These are phyloP conservation scores for Sylvietta virens DNA, from an alignment of 2,113 vertebrate genomes.

Conservation along the genomic window DNA sequence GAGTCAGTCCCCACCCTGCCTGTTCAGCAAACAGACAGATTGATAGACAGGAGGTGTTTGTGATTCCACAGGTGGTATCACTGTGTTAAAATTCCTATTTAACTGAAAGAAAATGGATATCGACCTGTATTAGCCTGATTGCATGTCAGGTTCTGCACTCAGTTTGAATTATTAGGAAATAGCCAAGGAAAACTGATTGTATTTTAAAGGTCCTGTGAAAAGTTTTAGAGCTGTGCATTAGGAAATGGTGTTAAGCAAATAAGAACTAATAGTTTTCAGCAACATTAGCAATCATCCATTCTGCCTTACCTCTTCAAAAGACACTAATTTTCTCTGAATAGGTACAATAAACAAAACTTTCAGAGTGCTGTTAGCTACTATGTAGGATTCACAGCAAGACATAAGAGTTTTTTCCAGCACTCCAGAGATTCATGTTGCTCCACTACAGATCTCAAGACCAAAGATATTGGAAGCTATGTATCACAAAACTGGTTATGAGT, in stretches of 20 bases:
- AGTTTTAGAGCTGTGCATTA: constrained; percentile 64
- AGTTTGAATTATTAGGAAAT: constrained; percentile 70
- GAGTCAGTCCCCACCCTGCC: not conserved
- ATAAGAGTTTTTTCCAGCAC: not conserved
- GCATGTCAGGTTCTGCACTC: constrained; percentile 52
- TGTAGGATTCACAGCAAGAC: not conserved
- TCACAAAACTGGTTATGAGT: not conserved
- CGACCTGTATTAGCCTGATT: constrained; percentile 68
- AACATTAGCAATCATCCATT: constrained; percentile 46
- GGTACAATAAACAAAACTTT: constrained; percentile 56
- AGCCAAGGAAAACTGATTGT: constrained; percentile 67
- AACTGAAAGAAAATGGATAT: constrained; percentile 75
- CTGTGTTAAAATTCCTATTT: constrained; percentile 70
- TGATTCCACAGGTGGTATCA: constrained; percentile 44
- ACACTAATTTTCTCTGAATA: constrained; percentile 53
- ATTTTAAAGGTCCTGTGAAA: constrained; percentile 71
- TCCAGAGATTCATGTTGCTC: not conserved
- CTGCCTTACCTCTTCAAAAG: constrained; percentile 29
- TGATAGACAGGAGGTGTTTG: constrained; percentile 23
- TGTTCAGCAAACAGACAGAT: not conserved
- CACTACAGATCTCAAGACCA: not conserved
- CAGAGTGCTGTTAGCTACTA: not conserved
- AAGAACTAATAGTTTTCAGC: constrained; percentile 68
- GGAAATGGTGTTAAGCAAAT: constrained; percentile 67
- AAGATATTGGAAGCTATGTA: not conserved